Percentiles rank a stretch among this genome's conserved stretches.
phyloP scores from a whole-genome alignment of 64 coral and sea anemone species.

The Astreopora myriophthalma region DNA sequence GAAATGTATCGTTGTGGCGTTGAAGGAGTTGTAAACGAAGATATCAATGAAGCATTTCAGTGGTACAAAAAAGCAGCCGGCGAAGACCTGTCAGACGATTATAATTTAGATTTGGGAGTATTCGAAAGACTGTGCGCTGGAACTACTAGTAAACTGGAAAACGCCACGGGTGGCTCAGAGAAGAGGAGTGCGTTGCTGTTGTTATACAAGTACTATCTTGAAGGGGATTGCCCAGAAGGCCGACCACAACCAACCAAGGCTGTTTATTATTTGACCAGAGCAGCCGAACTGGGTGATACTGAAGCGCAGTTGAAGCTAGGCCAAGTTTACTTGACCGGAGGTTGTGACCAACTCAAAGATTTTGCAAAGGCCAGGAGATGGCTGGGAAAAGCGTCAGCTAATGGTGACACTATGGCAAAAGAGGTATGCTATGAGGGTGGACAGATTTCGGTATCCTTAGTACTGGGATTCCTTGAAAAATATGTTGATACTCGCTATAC shows the following conservation, averaged over 20 bases:
- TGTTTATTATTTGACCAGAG: conserved; percentile 77
- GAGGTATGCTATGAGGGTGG: neutral
- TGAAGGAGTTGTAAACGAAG: conserved; percentile 71
- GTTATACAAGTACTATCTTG: conserved; percentile 55
- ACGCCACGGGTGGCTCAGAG: neutral
- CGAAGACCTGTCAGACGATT: conserved; percentile 12
- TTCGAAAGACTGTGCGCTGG: neutral
- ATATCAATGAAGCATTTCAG: conserved; percentile 71
- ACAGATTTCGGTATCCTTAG: too few relatives aligned
- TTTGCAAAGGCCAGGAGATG: conserved; percentile 38
- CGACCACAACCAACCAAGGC: conserved; percentile 78
- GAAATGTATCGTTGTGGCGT: conserved; percentile 81
- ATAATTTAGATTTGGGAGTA: neutral
- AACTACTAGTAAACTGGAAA: neutral
- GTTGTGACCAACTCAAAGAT: conserved; percentile 53
- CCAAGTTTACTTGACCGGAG: conserved; percentile 60
- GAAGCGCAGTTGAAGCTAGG: conserved; percentile 70
- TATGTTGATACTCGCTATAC: too few relatives aligned
- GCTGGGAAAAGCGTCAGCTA: conserved; percentile 67
- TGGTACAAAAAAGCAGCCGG: conserved; percentile 87
- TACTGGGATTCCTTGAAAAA: too few relatives aligned
- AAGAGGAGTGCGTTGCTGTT: neutral
- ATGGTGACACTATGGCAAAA: conserved; percentile 7
- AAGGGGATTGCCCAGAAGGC: conserved; percentile 85
- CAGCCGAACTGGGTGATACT: conserved; percentile 63